These are phyloP conservation scores for Fragum fragum DNA, from an alignment of 2,888 invertebrate species.

Conservation along the genomic window DNA sequence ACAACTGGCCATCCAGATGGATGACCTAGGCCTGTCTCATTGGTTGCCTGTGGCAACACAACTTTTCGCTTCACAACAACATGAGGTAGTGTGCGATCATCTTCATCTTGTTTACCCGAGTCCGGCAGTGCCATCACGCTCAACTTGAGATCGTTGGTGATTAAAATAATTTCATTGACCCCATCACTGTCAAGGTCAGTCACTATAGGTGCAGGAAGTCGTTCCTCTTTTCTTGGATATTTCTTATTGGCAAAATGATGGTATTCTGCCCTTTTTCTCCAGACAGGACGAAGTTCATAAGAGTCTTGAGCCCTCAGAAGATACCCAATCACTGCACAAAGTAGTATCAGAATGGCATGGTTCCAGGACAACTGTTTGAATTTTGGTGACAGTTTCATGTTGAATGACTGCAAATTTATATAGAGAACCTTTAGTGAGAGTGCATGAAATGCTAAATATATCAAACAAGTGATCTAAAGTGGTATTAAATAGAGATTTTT, in stretches of 20 bases:
- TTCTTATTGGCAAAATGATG: slow-evolving; percentile 77
- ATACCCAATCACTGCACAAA: slow-evolving; percentile 82
- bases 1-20: slow-evolving; percentile 76
- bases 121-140: slow-evolving; percentile 80
- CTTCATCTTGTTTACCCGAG: slow-evolving; percentile 62
- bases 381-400: slow-evolving; percentile 27
- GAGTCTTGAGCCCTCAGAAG: slow-evolving; percentile 81
- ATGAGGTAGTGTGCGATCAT: slow-evolving; percentile 80
- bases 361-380: slow-evolving; percentile 58
- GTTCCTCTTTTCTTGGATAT: slow-evolving; percentile 75
- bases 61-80: slow-evolving; percentile 79
- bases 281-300: slow-evolving; percentile 81
- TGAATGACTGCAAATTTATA: background rate
- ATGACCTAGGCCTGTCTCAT: slow-evolving; percentile 52
- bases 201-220: slow-evolving; percentile 80
- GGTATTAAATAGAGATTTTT: no score
- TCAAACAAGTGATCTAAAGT: no score
- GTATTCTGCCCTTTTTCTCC: slow-evolving; percentile 80
- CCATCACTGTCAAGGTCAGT: slow-evolving; percentile 85
- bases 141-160: slow-evolving; percentile 81
- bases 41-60: slow-evolving; percentile 66
- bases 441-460: no score
- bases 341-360: slow-evolving; percentile 76
- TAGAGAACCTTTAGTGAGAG: no score
- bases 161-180: slow-evolving; percentile 82